Percentiles rank a stretch among this genome's conserved stretches.
Conservation (phyloP, 2,113 vertebrate genomes). For the Synodontis membranacea region DNA sequence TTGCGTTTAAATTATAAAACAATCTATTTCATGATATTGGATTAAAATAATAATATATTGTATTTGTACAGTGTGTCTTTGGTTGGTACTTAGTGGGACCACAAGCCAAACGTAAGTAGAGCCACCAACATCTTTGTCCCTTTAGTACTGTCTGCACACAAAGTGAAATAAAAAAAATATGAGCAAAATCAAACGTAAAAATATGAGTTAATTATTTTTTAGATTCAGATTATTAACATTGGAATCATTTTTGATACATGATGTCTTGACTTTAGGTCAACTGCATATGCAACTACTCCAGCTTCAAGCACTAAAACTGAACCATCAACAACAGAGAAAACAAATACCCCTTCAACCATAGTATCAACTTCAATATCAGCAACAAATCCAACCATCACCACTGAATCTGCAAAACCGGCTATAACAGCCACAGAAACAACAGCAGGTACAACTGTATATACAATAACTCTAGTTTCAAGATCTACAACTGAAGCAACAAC, state of each 20-base stretch:
- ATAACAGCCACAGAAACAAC: background rate
- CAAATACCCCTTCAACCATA: background rate
- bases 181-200: background rate
- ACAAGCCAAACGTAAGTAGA: background rate
- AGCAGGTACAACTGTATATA: background rate
- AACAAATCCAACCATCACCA: background rate
- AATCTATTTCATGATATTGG: background rate
- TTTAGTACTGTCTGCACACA: background rate
- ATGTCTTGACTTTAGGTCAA: background rate
- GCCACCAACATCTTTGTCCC: background rate
- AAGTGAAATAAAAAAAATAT: background rate
- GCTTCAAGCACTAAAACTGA: background rate
- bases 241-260: background rate
- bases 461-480: background rate
- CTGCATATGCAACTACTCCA: background rate
- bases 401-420: background rate
- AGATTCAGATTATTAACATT: background rate
- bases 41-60: background rate
- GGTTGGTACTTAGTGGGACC: background rate
- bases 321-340: background rate
- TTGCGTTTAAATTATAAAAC: no score
- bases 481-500: background rate
- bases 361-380: background rate
- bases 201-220: background rate
- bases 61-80: conserved; percentile 25